A percentile compares a stretch with the other conserved stretches of the same genome.
These are phyloP conservation scores for Lithophane leautieri DNA, from an alignment of 2,888 invertebrate species.

Conservation along the genomic window DNA sequence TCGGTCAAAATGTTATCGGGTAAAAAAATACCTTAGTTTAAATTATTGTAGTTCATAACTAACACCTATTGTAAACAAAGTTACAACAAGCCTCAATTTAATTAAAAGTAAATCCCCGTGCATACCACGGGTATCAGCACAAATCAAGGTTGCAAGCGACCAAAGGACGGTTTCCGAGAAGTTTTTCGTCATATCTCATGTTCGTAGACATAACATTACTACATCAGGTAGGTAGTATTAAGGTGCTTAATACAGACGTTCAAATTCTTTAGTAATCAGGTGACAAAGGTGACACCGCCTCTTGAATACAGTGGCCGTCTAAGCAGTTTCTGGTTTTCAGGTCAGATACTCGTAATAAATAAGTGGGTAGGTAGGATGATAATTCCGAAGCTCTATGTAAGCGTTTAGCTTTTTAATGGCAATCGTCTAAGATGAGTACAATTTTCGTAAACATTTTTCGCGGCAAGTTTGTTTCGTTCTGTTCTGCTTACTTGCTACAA, in stretches of 20 bases:
- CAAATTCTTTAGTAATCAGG: slow-evolving; percentile 13
- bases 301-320: background rate
- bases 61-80: background rate
- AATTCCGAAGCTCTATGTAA: background rate
- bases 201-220: slow-evolving; percentile 56
- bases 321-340: background rate
- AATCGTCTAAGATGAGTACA: background rate
- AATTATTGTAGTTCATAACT: background rate
- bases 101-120: slow-evolving; percentile 33
- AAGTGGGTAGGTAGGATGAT: background rate
- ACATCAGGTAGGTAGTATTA: no score
- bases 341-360: background rate
- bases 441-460: background rate
- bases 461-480: background rate
- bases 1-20: background rate
- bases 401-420: background rate
- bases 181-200: slow-evolving; percentile 51
- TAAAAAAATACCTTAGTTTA: background rate
- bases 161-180: slow-evolving; percentile 51
- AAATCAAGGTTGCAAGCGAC: slow-evolving; percentile 8
- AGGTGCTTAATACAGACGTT: slow-evolving; percentile 2
- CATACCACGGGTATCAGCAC: slow-evolving; percentile 29
- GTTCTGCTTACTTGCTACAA: background rate
- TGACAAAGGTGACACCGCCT: slow-evolving; percentile 17
- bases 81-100: background rate